These are phyloP conservation scores for Xyrichtys novacula DNA, from an alignment of 2,797 vertebrate genomes.

Conservation along the genomic window DNA sequence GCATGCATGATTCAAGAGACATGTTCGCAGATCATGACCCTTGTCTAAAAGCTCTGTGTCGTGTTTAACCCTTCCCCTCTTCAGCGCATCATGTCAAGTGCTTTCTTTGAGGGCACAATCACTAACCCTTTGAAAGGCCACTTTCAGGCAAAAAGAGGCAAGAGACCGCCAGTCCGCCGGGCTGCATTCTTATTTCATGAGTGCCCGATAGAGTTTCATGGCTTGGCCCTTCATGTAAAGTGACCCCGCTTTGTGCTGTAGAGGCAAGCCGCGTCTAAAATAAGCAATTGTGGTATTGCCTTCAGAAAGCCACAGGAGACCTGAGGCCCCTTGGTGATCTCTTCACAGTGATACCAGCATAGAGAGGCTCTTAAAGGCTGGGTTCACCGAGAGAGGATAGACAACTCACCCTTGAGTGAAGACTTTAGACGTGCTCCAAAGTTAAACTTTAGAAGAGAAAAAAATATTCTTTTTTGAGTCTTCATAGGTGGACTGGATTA, in stretches of 20 bases:
- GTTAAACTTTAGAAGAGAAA: neutral
- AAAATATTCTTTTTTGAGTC: neutral
- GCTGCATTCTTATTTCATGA: conserved; percentile 78
- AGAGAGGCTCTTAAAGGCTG: conserved; percentile 61
- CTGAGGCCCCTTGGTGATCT: conserved; percentile 61
- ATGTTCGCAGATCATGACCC: conserved; percentile 19
- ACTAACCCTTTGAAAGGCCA: conserved; percentile 51
- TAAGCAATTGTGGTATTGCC: conserved; percentile 73
- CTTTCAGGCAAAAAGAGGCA: conserved; percentile 65
- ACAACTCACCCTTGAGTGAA: neutral
- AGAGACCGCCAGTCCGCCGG: conserved; percentile 65
- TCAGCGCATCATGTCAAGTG: conserved; percentile 34
- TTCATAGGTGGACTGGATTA: neutral
- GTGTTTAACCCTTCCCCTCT: conserved; percentile 24
- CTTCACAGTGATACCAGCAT: conserved; percentile 62
- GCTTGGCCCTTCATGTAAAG: conserved; percentile 70
- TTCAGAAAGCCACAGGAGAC: conserved; percentile 72
- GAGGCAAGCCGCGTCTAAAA: conserved; percentile 72
- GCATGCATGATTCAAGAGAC: conserved; percentile 21
- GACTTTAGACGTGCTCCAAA: neutral
- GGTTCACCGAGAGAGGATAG: conserved; percentile 44
- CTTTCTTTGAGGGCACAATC: conserved; percentile 48
- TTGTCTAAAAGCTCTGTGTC: conserved; percentile 34
- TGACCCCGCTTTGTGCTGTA: conserved; percentile 61
- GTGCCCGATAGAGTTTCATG: conserved; percentile 71